Conservation (phyloP, 2,797 vertebrate genomes). For the Periophthalmus magnuspinnatus region DNA sequence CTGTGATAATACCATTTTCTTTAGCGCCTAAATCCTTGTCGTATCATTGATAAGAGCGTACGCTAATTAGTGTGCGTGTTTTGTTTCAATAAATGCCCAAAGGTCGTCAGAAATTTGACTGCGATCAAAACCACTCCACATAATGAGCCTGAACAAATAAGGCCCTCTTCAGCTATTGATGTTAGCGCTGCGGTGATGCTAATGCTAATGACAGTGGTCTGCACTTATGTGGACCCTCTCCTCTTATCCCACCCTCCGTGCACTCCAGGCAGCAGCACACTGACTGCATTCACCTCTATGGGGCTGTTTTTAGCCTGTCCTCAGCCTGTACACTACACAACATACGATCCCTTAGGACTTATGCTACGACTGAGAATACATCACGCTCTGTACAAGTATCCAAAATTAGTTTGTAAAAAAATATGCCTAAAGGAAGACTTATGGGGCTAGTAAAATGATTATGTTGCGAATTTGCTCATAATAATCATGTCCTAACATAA, state of each 20-base stretch:
- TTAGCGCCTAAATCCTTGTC: not conserved
- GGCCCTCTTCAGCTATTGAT: conserved; percentile 3
- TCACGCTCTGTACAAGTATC: conserved; percentile 7
- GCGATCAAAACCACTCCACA: conserved; percentile 31
- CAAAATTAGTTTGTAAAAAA: conserved; percentile 31
- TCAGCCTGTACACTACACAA: conserved; percentile 6
- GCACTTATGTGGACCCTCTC: not conserved
- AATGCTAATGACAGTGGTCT: conserved; percentile 33
- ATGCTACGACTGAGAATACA: conserved; percentile 42
- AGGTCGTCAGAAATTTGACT: conserved; percentile 35
- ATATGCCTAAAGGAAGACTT: conserved; percentile 41
- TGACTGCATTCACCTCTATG: conserved; percentile 1
- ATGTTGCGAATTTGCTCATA: not conserved
- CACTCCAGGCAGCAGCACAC: conserved; percentile 17
- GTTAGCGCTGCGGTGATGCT: conserved; percentile 21
- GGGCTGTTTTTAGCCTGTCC: conserved; percentile 18
- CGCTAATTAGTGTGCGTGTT: conserved; percentile 36
- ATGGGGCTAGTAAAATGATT: conserved; percentile 4
- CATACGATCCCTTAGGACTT: conserved; percentile 17
- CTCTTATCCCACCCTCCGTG: not conserved
- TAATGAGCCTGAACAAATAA: conserved; percentile 55
- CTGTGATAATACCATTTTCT: not conserved
- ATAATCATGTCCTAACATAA: not conserved
- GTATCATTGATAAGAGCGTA: conserved; percentile 13
- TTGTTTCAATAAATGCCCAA: conserved; percentile 24